Evolutionary conservation across 2,113 vertebrate genomes (phyloP).

Genomic region (Mandrillus leucophaeus): DNA sequence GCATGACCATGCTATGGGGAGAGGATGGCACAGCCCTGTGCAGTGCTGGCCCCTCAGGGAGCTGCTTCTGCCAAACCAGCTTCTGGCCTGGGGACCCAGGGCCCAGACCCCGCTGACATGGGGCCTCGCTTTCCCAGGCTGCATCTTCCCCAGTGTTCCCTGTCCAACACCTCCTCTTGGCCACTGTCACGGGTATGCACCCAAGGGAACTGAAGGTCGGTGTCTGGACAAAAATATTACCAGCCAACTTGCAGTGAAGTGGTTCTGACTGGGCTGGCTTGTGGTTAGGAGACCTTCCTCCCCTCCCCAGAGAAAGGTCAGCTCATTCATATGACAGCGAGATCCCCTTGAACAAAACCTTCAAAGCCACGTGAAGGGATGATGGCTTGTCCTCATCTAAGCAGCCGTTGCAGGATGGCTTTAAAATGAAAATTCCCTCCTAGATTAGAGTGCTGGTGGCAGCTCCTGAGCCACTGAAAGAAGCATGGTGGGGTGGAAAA

Average conservation of each 20-base stretch:
- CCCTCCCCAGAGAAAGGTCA: no score
- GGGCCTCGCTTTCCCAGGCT: background rate
- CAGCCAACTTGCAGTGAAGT: background rate
- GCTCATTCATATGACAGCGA: background rate
- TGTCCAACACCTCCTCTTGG: background rate
- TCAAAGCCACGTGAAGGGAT: fast-evolving
- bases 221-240: background rate
- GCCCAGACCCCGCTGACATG: fast-evolving
- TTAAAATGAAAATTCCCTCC: no score
- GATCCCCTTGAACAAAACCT: background rate
- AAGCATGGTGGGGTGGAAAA: fast-evolving
- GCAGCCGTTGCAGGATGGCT: background rate
- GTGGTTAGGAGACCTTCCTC: background rate
- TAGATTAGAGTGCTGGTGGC: background rate
- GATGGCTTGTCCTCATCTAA: background rate
- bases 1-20: fast-evolving
- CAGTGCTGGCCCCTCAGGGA: background rate
- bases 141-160: background rate
- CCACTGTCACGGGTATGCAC: no score
- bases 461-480: background rate
- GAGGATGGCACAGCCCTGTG: fast-evolving
- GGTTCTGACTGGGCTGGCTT: fast-evolving
- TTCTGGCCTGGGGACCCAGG: background rate
- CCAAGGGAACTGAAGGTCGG: no score
- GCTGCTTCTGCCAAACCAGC: background rate